Percentiles rank a stretch among this genome's conserved stretches.
Conservation (phyloP, 2,797 vertebrate species). For the Hydrocynus forskahlii region DNA sequence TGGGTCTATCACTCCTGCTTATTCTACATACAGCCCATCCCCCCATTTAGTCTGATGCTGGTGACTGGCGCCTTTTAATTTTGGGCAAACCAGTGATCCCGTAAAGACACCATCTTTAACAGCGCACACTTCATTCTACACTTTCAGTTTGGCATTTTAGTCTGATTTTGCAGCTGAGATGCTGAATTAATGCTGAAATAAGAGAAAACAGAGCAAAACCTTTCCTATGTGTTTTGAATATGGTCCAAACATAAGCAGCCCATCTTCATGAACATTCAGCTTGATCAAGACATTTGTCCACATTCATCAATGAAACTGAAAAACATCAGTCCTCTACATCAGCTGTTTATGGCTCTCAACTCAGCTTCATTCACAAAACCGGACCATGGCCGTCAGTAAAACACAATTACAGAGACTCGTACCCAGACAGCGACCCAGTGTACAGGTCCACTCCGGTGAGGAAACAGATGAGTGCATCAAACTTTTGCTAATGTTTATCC, state of each 20-base stretch:
- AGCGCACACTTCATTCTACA: neutral
- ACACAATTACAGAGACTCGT: neutral
- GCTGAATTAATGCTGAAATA: neutral
- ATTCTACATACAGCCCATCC: constrained; percentile 19
- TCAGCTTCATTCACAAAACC: neutral
- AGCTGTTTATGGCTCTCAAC: neutral
- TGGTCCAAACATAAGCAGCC: neutral
- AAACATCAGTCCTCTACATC: neutral
- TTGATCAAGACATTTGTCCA: neutral
- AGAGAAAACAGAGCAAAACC: neutral
- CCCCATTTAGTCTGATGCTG: too few species aligned
- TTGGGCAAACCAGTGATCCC: constrained; percentile 1
- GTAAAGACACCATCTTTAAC: neutral
- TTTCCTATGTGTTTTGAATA: neutral
- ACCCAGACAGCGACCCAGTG: neutral
- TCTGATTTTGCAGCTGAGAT: neutral
- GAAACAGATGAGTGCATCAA: neutral
- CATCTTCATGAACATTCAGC: neutral
- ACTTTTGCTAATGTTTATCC: neutral
- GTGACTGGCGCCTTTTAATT: too few species aligned
- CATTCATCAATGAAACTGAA: neutral
- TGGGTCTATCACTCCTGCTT: constrained; percentile 17
- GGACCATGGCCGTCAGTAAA: neutral
- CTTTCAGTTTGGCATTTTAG: neutral
- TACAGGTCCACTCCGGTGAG: neutral